Conservation (phyloP, 2,888 invertebrate species). For the Cynaeus angustus region DNA sequence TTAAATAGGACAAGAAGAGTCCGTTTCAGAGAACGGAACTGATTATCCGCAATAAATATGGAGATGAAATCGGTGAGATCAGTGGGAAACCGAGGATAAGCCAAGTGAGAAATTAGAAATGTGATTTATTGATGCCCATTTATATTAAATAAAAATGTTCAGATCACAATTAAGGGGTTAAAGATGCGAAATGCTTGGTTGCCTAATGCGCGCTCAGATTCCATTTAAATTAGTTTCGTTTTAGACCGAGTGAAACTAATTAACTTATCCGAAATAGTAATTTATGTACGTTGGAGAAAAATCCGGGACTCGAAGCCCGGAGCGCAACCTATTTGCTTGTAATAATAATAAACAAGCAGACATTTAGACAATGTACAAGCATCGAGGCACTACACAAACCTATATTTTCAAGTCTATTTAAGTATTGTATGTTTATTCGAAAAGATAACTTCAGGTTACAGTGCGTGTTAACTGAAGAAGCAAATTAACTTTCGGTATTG, state of each 20-base stretch:
- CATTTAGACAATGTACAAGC: conserved; percentile 52
- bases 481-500: conserved; percentile 69
- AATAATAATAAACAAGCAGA: conserved; percentile 51
- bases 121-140: conserved; percentile 55
- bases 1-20: too few relatives aligned
- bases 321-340: conserved; percentile 44
- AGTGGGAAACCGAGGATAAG: conserved; percentile 56
- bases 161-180: conserved; percentile 31
- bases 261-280: conserved; percentile 50
- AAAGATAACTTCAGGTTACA: conserved; percentile 57
- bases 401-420: conserved; percentile 59
- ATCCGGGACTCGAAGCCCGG: conserved; percentile 32
- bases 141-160: conserved; percentile 34
- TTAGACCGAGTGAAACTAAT: conserved; percentile 46
- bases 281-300: conserved; percentile 41
- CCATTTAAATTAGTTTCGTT: conserved; percentile 49
- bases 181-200: conserved; percentile 27
- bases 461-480: conserved; percentile 67
- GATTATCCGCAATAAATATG: conserved; percentile 57
- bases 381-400: conserved; percentile 54
- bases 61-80: conserved; percentile 56
- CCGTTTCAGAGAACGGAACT: conserved; percentile 28
- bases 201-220: conserved; percentile 5
- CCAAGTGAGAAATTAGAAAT: conserved; percentile 56
- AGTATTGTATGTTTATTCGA: conserved; percentile 60